These are phyloP conservation scores for Danio jaintianensis DNA, from an alignment of 2,797 vertebrate genomes.

Conservation along the genomic window DNA sequence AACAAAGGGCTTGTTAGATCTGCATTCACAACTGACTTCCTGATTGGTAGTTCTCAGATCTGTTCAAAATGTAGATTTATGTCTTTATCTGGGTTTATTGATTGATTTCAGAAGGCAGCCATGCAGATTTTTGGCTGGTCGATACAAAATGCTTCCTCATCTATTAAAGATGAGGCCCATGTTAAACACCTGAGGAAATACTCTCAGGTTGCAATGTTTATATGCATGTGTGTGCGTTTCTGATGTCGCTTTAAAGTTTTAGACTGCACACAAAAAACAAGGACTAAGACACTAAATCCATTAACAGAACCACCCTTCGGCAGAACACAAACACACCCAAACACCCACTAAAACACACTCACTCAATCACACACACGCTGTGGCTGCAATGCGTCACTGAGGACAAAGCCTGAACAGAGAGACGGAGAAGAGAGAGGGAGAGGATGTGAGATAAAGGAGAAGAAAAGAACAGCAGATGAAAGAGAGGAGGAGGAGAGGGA, in stretches of 20 bases:
- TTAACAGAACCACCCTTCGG: constrained; percentile 37
- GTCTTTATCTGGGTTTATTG: neutral
- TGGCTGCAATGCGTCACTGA: constrained; percentile 46
- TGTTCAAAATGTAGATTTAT: neutral
- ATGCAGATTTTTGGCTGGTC: neutral
- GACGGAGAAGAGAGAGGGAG: constrained; percentile 53
- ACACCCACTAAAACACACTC: constrained; percentile 27
- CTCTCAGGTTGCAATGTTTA: neutral
- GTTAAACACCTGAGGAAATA: neutral
- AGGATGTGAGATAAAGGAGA: constrained; percentile 61
- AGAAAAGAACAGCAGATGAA: constrained; percentile 58
- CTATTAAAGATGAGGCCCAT: neutral
- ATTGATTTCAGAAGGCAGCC: neutral
- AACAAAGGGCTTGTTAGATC: neutral
- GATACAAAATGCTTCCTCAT: neutral
- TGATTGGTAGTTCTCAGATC: neutral
- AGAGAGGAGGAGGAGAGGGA: constrained; percentile 41
- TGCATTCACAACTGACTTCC: neutral
- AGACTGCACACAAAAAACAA: constrained; percentile 14
- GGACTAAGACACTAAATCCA: constrained; percentile 31
- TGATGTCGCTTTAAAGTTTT: constrained; percentile 4
- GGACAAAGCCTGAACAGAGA: constrained; percentile 28
- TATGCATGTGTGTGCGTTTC: neutral
- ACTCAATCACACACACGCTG: constrained; percentile 27
- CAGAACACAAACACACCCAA: constrained; percentile 5